Conservation (phyloP, 2,113 vertebrate species). For the Vulpes vulpes region DNA sequence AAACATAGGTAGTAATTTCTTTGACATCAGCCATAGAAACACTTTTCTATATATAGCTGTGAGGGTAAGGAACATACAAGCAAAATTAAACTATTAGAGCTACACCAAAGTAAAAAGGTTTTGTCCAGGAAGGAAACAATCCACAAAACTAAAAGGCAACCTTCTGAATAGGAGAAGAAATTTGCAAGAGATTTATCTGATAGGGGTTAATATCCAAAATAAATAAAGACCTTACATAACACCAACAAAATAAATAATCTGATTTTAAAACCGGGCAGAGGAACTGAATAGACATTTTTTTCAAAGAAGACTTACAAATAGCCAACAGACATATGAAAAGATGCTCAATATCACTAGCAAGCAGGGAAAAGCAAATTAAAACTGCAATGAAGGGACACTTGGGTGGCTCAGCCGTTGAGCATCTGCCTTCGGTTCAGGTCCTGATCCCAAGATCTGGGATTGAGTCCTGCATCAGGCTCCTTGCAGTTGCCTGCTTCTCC, state of each 20-base stretch:
- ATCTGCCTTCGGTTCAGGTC: no score
- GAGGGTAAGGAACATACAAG: background rate
- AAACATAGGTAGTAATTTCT: background rate
- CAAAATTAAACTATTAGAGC: background rate
- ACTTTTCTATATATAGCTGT: background rate
- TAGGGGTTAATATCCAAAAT: background rate
- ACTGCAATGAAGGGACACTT: background rate
- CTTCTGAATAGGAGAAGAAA: background rate
- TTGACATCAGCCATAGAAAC: background rate
- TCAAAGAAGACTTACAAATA: background rate
- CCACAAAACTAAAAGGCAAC: background rate
- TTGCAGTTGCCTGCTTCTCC: no score
- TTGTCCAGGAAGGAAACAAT: background rate
- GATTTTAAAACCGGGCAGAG: background rate
- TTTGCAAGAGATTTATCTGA: background rate
- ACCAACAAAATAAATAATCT: background rate
- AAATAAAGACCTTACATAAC: background rate
- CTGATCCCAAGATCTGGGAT: no score
- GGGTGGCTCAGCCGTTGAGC: no score
- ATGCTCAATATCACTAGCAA: background rate
- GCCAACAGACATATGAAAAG: background rate
- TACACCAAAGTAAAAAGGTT: no score
- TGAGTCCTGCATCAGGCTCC: no score
- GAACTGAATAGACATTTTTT: background rate
- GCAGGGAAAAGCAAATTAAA: background rate